Evolutionary conservation across 92 coral and sea anemone species (phyloP).

Genomic region (Siderastrea radians): DNA sequence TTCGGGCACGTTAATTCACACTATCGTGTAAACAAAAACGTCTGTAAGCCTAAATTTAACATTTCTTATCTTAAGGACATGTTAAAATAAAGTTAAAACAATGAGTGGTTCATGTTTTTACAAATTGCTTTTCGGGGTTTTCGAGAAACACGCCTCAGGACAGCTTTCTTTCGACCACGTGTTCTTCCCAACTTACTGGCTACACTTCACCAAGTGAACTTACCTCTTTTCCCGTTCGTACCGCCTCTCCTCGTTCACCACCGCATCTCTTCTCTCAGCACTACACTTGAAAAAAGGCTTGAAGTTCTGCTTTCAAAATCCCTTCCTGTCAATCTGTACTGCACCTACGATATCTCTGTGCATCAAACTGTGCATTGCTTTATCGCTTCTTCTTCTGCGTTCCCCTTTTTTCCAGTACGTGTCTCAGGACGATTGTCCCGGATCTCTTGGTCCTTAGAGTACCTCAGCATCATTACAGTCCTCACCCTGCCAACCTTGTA

Average conservation of each 20-base stretch:
- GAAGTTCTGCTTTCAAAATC: slow-evolving; percentile 2
- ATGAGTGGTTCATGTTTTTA: too few species aligned
- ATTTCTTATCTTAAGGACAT: too few species aligned
- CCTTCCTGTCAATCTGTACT: slow-evolving; percentile 19
- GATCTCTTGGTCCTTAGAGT: not conserved
- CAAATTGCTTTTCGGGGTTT: too few species aligned
- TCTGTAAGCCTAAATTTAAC: too few species aligned
- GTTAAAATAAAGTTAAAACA: too few species aligned
- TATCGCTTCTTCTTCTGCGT: slow-evolving; percentile 30
- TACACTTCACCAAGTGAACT: slow-evolving; percentile 32
- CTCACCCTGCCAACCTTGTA: slow-evolving; percentile 35
- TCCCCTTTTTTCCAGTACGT: slow-evolving; percentile 37
- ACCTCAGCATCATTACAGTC: slow-evolving; percentile 40
- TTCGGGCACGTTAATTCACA: too few species aligned
- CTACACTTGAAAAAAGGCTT: slow-evolving; percentile 17
- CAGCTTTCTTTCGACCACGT: slow-evolving; percentile 32
- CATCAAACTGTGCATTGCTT: slow-evolving; percentile 10
- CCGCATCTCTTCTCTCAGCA: slow-evolving; percentile 26
- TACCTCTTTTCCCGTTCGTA: slow-evolving; percentile 27
- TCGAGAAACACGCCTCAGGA: too few species aligned
- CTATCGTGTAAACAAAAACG: too few species aligned
- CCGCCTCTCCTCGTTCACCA: slow-evolving; percentile 18
- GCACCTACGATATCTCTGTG: slow-evolving; percentile 34
- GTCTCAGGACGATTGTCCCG: slow-evolving; percentile 17
- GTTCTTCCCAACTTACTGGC: slow-evolving; percentile 41